phyloP scores from a whole-genome alignment of 2,888 invertebrate species.

The Liodrosophila aerea region DNA sequence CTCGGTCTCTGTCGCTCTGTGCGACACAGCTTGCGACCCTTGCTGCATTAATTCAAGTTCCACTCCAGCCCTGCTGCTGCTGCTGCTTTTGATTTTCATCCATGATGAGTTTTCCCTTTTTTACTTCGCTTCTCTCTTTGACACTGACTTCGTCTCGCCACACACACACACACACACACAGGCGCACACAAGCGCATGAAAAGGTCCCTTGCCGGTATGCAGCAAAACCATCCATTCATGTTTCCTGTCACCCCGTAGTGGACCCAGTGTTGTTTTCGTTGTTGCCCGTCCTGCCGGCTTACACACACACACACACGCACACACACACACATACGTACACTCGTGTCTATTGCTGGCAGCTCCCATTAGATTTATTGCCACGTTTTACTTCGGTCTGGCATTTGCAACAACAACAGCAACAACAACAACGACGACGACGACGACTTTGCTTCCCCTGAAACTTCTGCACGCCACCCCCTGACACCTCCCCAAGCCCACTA shows the following conservation, averaged over 20 bases:
- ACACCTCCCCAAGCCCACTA: too few species aligned
- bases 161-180: conserved; percentile 29
- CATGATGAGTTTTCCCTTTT: conserved; percentile 76
- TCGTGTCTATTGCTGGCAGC: conserved; percentile 50
- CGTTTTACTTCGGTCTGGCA: conserved; percentile 68
- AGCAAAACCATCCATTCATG: conserved; percentile 77
- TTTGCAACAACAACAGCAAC: conserved; percentile 45
- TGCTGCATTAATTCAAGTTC: conserved; percentile 68
- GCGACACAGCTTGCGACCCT: conserved; percentile 63
- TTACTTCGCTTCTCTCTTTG: conserved; percentile 57
- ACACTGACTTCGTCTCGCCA: conserved; percentile 18
- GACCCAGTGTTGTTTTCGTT: conserved; percentile 48
- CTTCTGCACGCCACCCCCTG: conserved; percentile 1
- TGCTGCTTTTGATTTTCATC: conserved; percentile 75
- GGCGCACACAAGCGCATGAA: conserved; percentile 14
- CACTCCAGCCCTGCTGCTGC: conserved; percentile 62
- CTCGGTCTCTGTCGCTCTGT: conserved; percentile 33
- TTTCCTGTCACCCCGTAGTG: conserved; percentile 75
- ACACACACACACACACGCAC: conserved; percentile 17
- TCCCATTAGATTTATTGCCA: conserved; percentile 80
- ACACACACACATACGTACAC: conserved; percentile 6
- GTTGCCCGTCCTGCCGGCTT: conserved; percentile 36
- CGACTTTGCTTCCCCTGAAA: conserved; percentile 18
- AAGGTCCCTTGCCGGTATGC: conserved; percentile 44
- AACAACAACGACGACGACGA: too few species aligned